Percentiles rank a stretch among this genome's conserved stretches.
Conservation (phyloP, 2,888 invertebrate genomes). For the Drosophila parthenogenetica region DNA sequence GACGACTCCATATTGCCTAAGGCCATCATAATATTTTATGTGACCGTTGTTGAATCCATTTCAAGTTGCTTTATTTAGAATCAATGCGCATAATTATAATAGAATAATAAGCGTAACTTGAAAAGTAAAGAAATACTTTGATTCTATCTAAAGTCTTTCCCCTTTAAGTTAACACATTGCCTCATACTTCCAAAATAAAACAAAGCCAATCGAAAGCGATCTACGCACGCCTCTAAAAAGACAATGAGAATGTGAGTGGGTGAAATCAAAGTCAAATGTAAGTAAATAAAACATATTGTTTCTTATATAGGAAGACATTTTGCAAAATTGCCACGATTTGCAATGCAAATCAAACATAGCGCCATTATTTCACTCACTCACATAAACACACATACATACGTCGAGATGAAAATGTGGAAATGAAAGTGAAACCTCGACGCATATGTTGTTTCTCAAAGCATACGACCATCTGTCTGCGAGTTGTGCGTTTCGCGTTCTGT, state of each 20-base stretch:
- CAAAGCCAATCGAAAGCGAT: slow-evolving; percentile 17
- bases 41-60: slow-evolving; percentile 36
- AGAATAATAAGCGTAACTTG: background rate
- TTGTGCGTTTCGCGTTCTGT: slow-evolving; percentile 29
- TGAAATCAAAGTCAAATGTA: slow-evolving; percentile 78
- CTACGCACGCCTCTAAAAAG: slow-evolving; percentile 19
- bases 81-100: slow-evolving; percentile 26
- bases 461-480: slow-evolving; percentile 51
- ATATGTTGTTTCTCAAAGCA: slow-evolving; percentile 68
- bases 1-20: slow-evolving; percentile 18
- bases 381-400: slow-evolving; percentile 15
- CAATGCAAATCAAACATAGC: slow-evolving; percentile 79
- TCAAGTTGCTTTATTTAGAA: slow-evolving; percentile 12
- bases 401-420: slow-evolving; percentile 36
- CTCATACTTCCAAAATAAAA: slow-evolving; percentile 19
- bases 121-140: background rate
- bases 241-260: slow-evolving; percentile 19
- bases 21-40: slow-evolving; percentile 53
- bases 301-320: slow-evolving; percentile 78
- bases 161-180: slow-evolving; percentile 8
- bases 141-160: background rate
- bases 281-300: slow-evolving; percentile 81
- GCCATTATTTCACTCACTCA: slow-evolving; percentile 70
- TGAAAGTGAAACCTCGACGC: slow-evolving; percentile 69
- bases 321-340: slow-evolving; percentile 78